These are phyloP conservation scores for Gymnothorax reevesii DNA, from an alignment of 2,797 vertebrate species.

Conservation along the genomic window DNA sequence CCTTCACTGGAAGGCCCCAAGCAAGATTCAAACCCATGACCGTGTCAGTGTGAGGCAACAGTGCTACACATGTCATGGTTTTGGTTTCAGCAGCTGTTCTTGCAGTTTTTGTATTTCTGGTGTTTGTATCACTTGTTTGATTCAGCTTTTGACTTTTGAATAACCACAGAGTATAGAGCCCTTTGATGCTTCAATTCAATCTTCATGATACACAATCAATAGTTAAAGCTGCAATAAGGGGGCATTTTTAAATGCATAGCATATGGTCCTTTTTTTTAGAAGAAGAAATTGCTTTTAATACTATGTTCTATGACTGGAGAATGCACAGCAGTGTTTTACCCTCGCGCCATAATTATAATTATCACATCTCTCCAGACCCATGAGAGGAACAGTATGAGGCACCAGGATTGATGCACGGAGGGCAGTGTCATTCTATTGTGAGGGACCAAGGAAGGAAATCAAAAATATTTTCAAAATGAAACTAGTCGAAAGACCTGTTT, in stretches of 20 bases:
- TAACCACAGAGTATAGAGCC: background rate
- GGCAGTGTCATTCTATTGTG: constrained; percentile 11
- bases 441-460: constrained; percentile 1
- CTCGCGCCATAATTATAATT: constrained; percentile 4
- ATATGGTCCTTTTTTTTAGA: background rate
- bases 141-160: background rate
- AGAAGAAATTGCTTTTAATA: constrained; percentile 18
- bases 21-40: no score
- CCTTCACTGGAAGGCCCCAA: no score
- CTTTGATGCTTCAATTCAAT: background rate
- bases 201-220: constrained; percentile 1
- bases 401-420: background rate
- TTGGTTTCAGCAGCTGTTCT: background rate
- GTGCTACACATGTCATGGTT: no score
- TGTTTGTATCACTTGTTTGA: background rate
- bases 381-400: background rate
- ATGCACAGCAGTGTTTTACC: background rate
- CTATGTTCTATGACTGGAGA: background rate
- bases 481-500: background rate
- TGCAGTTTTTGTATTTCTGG: background rate
- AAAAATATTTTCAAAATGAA: background rate
- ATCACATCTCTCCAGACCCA: constrained; percentile 20
- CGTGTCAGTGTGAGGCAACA: no score
- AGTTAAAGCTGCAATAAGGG: constrained; percentile 15
- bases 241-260: constrained; percentile 15